Percentiles rank a stretch among this genome's conserved stretches.
Conservation (phyloP, 2,113 vertebrate species). For the Tragelaphus imberbis region DNA sequence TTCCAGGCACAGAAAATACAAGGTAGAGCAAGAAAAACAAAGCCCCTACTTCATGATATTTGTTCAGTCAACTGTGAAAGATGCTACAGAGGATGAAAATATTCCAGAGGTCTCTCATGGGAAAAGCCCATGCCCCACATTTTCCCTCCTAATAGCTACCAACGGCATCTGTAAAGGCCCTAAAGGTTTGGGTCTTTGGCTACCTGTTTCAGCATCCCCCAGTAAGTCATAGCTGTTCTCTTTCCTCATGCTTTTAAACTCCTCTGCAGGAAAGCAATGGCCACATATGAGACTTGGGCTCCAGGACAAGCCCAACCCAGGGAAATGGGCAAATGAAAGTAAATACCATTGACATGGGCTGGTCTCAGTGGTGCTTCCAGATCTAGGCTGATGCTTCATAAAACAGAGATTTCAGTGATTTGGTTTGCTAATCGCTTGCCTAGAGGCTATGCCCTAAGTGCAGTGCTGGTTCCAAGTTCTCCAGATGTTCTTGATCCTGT, state of each 20-base stretch:
- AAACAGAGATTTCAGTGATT: constrained; percentile 56
- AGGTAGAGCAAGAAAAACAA: not conserved
- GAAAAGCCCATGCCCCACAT: not conserved
- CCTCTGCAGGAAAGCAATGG: not conserved
- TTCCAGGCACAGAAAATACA: not conserved
- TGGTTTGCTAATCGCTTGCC: constrained; percentile 58
- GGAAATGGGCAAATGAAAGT: constrained; percentile 17
- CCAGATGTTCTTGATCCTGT: constrained; percentile 73
- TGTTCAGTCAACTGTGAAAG: not conserved
- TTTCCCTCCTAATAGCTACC: not conserved
- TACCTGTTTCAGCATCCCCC: not conserved
- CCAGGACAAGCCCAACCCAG: not conserved
- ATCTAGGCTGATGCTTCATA: constrained; percentile 53
- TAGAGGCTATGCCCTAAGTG: constrained; percentile 69
- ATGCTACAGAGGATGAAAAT: not conserved
- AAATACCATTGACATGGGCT: not conserved
- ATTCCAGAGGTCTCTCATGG: not conserved
- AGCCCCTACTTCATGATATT: not conserved
- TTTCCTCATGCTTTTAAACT: not conserved
- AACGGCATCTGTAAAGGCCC: not conserved
- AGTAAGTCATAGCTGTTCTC: not conserved
- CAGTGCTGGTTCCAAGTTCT: constrained; percentile 62
- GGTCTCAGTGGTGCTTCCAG: constrained; percentile 19
- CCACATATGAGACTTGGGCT: not conserved
- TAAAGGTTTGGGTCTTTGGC: not conserved